Percentiles rank a stretch among this genome's conserved stretches.
Conservation (phyloP, 1,140 invertebrate species). For the Streblospio benedicti region DNA sequence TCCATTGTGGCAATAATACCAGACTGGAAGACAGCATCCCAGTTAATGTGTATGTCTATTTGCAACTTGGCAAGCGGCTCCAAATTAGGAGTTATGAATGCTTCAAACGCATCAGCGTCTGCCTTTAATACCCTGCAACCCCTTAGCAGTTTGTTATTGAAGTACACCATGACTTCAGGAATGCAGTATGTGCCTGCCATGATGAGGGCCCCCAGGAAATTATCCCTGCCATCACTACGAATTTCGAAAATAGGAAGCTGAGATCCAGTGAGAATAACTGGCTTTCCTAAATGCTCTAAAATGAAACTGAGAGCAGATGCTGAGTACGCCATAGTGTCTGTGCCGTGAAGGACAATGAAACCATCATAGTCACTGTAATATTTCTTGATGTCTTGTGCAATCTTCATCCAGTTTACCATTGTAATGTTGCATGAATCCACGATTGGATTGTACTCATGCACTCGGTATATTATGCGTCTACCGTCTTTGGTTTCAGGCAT, state of each 20-base stretch:
- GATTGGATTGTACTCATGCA: neutral
- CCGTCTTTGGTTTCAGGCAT: constrained; percentile 37
- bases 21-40: constrained; percentile 65
- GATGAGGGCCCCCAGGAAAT: constrained; percentile 79
- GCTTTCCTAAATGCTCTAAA: constrained; percentile 78
- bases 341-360: constrained; percentile 92
- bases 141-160: constrained; percentile 76
- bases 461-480: constrained; percentile 62
- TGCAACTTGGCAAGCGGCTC: constrained; percentile 72
- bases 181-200: constrained; percentile 82
- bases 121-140: constrained; percentile 83
- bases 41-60: constrained; percentile 54
- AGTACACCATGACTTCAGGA: constrained; percentile 87
- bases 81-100: constrained; percentile 86
- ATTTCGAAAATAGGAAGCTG: constrained; percentile 86
- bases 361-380: constrained; percentile 62
- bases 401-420: neutral
- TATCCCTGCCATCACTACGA: constrained; percentile 78
- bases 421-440: constrained; percentile 40
- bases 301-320: constrained; percentile 91
- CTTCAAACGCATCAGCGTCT: constrained; percentile 69
- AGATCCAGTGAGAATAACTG: constrained; percentile 88
- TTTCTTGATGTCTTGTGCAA: constrained; percentile 11
- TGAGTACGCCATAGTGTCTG: constrained; percentile 91
- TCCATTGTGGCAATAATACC: constrained; percentile 63